Evolutionary conservation across 2,113 vertebrate genomes (phyloP), one percentile per base, ranked within the genome.

Genomic region (Megalops atlanticus): DNA sequence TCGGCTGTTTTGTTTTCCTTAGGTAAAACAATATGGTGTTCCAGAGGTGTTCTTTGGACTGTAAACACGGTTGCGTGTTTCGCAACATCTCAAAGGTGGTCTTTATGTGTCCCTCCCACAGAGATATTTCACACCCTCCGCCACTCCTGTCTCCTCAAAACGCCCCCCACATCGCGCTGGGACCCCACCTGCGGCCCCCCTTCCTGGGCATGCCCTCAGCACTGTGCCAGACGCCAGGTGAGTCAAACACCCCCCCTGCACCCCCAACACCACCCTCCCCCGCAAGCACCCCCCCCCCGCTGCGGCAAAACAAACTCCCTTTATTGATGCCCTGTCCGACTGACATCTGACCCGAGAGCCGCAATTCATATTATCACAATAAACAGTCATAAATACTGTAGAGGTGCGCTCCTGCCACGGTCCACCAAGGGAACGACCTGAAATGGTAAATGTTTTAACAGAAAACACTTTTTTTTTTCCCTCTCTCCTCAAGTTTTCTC

Each of bases 211-310:
- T 99, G 93, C 96, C 97, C 75, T 96, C 98, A 0, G 94, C 96
- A n/a, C 93, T 99, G 78, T 98, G 97, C 92, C 97, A 97, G 92
- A 93, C 95, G 0, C 97, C 97, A 89, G 98, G 98, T 99, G 91
- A 96, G 95, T 79, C 36, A n/a, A n/a, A 69, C 10, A 27, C 78
- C 58, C 58, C n/a, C 58, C 15, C n/a, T n/a, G n/a, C n/a, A n/a
- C n/a, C 49, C 21, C 1, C 24, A 64, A 31, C 58, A 64, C 58
- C 58, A n/a, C n/a, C n/a, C n/a, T n/a, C n/a, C n/a, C n/a, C 52
- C n/a, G n/a, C 36, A n/a, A n/a, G 58, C 10, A 27, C 78, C 58
- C 58, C n/a, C 58, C 15, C 49, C 21, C 1, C 24, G 31, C 58
- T n/a, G 12, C 3, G 21, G 35, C 75, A 12, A 10, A 33, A 43